Evolutionary conservation across 2,888 invertebrate species (phyloP), one percentile per base, ranked within the genome.

Genomic region (Frankliniella fusca): DNA sequence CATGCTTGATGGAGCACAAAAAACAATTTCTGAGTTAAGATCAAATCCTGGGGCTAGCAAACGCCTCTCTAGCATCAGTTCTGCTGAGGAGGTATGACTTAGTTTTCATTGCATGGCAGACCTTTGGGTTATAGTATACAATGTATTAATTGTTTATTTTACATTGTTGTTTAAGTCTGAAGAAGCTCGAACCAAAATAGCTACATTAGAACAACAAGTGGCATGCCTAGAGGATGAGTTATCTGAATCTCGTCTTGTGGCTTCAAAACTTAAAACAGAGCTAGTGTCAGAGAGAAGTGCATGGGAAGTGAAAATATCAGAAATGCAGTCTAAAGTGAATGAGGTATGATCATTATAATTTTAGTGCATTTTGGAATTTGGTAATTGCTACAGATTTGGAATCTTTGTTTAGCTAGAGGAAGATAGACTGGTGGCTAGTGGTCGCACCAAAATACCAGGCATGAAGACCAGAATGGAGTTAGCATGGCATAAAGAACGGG

Each of bases 401-500:
- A 48, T 80, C 28, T 50, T 61, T 50, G 48, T 86, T 20, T 86
- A 94, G 92, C 91, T 96, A 86, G 97, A 97, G 88, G 97, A 97
- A 88, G 96, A 96, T 84, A 92, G 95, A 80, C 90, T 96, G 82
- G 89, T 97, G 49, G 93, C 93, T 23, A 94, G 94, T 48, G 96
- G 97, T 0, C 90, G 97, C 83, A 94, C 95, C 0, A 94, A 96
- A 86, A 93, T 96, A 84, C 94, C 95, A 0, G 97, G 96, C 7
- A 90, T 95, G 85, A 93, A 94, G 86, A 95, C 97, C 1, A 92
- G 95, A 82, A 93, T 97, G 91, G 97, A 97, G 87, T 89, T 97
- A 23, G 95, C 96, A 0, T 97, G 97, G 97, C 96, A 96, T 86
- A 97, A 96, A 87, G 97, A 97, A 88, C 90, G 97, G 38, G 96